Evolutionary conservation across 2,797 vertebrate genomes (phyloP).

Genomic region (Dryobates pubescens): DNA sequence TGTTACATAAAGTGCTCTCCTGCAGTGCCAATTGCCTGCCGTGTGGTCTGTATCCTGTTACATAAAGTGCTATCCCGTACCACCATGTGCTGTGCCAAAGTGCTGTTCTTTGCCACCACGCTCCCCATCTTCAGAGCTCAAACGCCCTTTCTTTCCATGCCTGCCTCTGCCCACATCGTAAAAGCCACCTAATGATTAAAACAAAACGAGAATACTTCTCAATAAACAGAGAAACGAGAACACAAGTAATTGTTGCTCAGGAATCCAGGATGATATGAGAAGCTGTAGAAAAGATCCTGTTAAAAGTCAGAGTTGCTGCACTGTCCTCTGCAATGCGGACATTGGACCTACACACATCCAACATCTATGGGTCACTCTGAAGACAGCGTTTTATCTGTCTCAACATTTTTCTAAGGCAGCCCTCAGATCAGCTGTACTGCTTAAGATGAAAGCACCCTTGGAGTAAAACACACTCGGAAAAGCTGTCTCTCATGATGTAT

Average conservation of each 20-base stretch:
- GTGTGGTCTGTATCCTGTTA: slow-evolving; percentile 34
- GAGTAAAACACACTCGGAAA: not conserved
- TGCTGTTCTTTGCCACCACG: not conserved
- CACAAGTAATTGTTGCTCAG: not conserved
- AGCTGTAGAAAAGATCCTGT: accelerated
- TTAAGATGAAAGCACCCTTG: not conserved
- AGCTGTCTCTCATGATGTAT: not conserved
- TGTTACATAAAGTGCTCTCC: slow-evolving; percentile 57
- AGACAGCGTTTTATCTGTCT: not conserved
- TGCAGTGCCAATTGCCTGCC: not conserved
- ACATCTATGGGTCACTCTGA: not conserved
- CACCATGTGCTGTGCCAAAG: not conserved
- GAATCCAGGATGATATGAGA: not conserved
- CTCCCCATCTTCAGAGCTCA: not conserved
- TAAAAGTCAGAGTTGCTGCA: not conserved
- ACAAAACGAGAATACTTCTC: slow-evolving; percentile 23
- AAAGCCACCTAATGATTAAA: slow-evolving; percentile 47
- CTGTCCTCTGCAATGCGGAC: not conserved
- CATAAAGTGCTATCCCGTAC: slow-evolving; percentile 15
- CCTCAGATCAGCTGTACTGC: not conserved
- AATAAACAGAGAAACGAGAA: not conserved
- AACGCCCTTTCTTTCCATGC: slow-evolving; percentile 19
- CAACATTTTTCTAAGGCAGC: not conserved
- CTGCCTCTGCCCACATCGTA: slow-evolving; percentile 31
- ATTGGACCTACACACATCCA: not conserved